A percentile compares a stretch with the other conserved stretches of the same genome.
phyloP scores from a whole-genome alignment of 2,888 invertebrate genomes.

The Eilema depressum region DNA sequence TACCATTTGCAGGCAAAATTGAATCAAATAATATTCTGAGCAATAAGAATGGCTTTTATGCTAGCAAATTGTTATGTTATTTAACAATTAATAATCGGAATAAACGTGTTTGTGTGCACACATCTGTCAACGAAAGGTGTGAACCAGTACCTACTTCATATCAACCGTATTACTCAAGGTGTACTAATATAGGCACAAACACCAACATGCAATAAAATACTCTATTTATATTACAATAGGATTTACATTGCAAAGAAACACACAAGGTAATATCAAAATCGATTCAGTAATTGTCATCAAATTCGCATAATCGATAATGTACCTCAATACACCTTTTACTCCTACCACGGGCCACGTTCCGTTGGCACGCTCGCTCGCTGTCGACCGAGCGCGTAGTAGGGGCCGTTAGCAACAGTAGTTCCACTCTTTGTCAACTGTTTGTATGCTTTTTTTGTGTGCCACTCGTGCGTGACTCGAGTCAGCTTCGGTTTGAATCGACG shows the following conservation, averaged over 20 bases:
- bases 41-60: background rate
- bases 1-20: background rate
- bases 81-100: constrained; percentile 9
- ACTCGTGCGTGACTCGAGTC: constrained; percentile 52
- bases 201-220: constrained; percentile 5
- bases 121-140: constrained; percentile 28
- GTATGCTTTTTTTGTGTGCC: constrained; percentile 47
- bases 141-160: constrained; percentile 3
- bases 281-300: constrained; percentile 21
- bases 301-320: constrained; percentile 23
- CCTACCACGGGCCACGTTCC: constrained; percentile 31
- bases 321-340: constrained; percentile 30
- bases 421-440: constrained; percentile 51
- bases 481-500: constrained; percentile 45
- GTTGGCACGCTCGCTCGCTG: constrained; percentile 7
- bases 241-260: background rate
- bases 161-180: constrained; percentile 9
- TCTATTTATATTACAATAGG: background rate
- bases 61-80: background rate
- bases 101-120: constrained; percentile 12
- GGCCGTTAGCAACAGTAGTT: constrained; percentile 49
- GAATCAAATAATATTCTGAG: background rate
- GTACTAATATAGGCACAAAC: background rate
- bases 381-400: constrained; percentile 31
- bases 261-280: background rate